Conservation (phyloP, 2,113 vertebrate genomes). For the Callocephalon fimbriatum region DNA sequence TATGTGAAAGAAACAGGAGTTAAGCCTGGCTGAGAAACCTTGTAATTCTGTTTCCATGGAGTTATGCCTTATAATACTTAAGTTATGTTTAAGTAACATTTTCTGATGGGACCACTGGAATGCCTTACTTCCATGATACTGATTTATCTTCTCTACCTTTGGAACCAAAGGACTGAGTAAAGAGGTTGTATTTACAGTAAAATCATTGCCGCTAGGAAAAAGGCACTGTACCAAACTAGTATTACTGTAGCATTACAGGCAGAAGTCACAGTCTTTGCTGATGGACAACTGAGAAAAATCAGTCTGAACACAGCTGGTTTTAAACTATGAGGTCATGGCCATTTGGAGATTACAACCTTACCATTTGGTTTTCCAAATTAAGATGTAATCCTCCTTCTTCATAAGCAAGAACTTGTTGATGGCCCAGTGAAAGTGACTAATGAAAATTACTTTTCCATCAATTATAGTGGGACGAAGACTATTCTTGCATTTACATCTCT, state of each 20-base stretch:
- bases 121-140: neutral
- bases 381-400: neutral
- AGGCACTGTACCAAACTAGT: neutral
- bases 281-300: neutral
- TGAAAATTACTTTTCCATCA: neutral
- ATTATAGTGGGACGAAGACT: neutral
- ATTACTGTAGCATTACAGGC: neutral
- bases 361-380: neutral
- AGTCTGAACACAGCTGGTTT: neutral
- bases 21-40: neutral
- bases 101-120: neutral
- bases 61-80: neutral
- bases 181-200: neutral
- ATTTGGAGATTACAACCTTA: neutral
- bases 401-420: neutral
- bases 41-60: conserved; percentile 1
- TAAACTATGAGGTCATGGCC: neutral
- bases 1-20: neutral
- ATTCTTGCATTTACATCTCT: neutral
- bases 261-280: neutral
- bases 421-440: neutral
- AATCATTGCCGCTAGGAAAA: neutral
- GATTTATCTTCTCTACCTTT: neutral
- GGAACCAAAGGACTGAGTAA: neutral
- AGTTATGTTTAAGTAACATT: neutral